Conservation (phyloP, 2,797 vertebrate genomes). For the Chrysocyon brachyurus region DNA sequence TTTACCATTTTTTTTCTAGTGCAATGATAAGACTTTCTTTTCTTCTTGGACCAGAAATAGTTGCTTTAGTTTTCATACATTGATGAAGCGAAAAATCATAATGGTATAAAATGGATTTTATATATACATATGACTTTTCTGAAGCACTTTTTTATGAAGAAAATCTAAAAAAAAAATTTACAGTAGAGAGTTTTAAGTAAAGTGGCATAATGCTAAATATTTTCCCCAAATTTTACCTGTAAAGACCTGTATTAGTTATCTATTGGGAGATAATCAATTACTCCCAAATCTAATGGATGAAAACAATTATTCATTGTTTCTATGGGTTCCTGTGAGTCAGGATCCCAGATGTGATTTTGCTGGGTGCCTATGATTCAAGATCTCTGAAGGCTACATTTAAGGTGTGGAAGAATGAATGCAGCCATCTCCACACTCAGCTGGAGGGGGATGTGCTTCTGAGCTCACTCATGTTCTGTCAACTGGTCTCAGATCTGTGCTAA, state of each 20-base stretch:
- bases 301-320: neutral
- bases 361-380: neutral
- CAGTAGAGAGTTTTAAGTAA: neutral
- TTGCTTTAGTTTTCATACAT: neutral
- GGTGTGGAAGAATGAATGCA: rapidly evolving
- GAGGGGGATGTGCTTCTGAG: neutral
- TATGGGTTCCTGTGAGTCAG: neutral
- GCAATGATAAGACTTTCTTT: neutral
- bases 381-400: neutral
- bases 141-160: neutral
- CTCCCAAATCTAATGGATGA: neutral
- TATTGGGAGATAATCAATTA: neutral
- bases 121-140: neutral
- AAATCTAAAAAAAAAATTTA: neutral
- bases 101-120: neutral
- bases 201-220: neutral
- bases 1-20: neutral
- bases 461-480: neutral
- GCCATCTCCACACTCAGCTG: rapidly evolving
- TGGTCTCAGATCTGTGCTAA: rapidly evolving
- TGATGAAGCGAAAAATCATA: neutral
- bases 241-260: neutral
- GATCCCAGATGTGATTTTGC: neutral
- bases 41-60: neutral
- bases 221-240: neutral